Base-by-base conservation (phyloP, 2,888 invertebrate genomes). In the Boloria euphrosyne region DNA sequence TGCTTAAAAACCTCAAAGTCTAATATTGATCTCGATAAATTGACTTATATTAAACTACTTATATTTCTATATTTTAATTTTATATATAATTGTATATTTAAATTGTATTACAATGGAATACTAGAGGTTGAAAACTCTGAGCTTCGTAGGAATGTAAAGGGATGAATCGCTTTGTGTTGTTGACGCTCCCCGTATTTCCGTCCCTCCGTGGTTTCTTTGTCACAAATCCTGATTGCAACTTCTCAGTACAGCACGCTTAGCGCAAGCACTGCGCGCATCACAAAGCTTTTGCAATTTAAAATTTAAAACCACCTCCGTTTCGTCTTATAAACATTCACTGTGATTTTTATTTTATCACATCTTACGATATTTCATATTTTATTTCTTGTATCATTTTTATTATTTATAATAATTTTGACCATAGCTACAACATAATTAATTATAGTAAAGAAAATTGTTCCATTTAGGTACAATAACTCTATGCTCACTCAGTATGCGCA, bases 141-240 rank as follows among this genome's bases (percentile, higher is more conserved):
- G 79, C 79, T 82, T 80, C 78, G 77, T 75, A 76, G 77, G 80
- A 80, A 83, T 80, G 79, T 79, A 75, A 77, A 79, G 79, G 64
- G 61, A 69, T 67, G 67, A 77, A 78, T 75, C 76, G 77, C 80
- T 83, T 85, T 84, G 80, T 83, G 81, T 75, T 74, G 81, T 80
- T 79, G 78, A 80, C 81, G 80, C 79, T 82, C 77, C 79, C 76
- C 79, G 80, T 81, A 81, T 81, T 83, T 81, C 80, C 73, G 73
- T 67, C 75, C 72, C 76, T 76, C 76, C 76, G 76, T 79, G 79
- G 75, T 75, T 79, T 80, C 79, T 81, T 80, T 80, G 78, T 80
- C 80, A 76, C 80, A 81, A 82, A 80, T 82, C 78, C 79, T 80
- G 79, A 80, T 81, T 81, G 79, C 78, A 70, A 79, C 76, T 78